Base-by-base conservation (phyloP, 2,888 invertebrate genomes). In the Iphiclides podalirius region DNA sequence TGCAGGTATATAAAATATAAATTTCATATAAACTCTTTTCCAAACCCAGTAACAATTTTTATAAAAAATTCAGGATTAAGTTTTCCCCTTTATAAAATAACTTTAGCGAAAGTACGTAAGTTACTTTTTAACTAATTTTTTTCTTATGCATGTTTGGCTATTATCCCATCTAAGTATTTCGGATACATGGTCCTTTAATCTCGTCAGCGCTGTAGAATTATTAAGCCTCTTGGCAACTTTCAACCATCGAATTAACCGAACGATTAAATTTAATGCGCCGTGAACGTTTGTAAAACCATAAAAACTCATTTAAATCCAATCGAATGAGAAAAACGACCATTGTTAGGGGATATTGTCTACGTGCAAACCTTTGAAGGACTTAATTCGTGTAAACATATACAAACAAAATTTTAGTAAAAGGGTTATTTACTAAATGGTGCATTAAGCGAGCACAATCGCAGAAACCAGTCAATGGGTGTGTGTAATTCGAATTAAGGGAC, bases 401-500 rank as follows among this genome's bases (percentile, higher is more conserved):
- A 81, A 78, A 84, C 72, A 80, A 66, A 67, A 65, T 62, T 59
- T 60, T 58, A 67, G 66, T 61, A 63, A 66, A 75, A 75, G 79
- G 80, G 79, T 76, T 81, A 77, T 82, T 80, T 79, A 79, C 69
- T 81, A 83, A 85, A 84, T 81, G 80, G 71, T 72, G 70, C 67
- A 76, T 75, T 72, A 70, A 65, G 64, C 60, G 61, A 69, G 70
- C 73, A 79, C 75, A 84, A 74, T 78, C 71, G 66, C 68, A 73
- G 71, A 79, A 85, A 80, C 77, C 72, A 79, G 72, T 79, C 81
- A 82, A 77, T 77, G 74, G 74, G 64, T 57, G 79, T 80, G 86
- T 85, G 71, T 79, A 72, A 87, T 86, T 77, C 86, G 82, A 76
- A 85, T 88, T 85, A 87, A 70, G 68, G 75, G 75, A 75, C 75